Conservation (phyloP, 1,140 invertebrate genomes). For the Galleria mellonella region DNA sequence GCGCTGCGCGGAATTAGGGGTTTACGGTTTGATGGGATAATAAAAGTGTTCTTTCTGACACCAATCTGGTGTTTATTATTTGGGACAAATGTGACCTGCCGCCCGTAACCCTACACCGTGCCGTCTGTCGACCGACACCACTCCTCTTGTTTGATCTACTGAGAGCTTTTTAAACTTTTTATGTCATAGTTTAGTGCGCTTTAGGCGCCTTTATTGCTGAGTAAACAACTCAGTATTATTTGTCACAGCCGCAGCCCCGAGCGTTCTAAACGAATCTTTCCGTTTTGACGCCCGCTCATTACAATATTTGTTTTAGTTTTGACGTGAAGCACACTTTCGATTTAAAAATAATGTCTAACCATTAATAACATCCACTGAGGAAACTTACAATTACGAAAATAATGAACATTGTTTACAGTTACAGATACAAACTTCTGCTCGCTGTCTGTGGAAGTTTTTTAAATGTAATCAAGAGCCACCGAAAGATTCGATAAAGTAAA, state of each 20-base stretch:
- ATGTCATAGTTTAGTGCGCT: slow-evolving; percentile 68
- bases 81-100: slow-evolving; percentile 62
- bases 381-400: too few relatives aligned
- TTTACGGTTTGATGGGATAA: slow-evolving; percentile 64
- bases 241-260: slow-evolving; percentile 31
- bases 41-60: slow-evolving; percentile 70
- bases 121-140: slow-evolving; percentile 58
- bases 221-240: slow-evolving; percentile 61
- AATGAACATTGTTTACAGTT: too few relatives aligned
- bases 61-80: slow-evolving; percentile 72
- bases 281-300: slow-evolving; percentile 19
- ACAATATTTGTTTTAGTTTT: slow-evolving; percentile 21
- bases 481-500: slow-evolving; percentile 42
- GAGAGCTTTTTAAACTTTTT: slow-evolving; percentile 73
- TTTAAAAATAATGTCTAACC: too few relatives aligned
- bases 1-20: slow-evolving; percentile 26
- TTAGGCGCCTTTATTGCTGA: slow-evolving; percentile 66
- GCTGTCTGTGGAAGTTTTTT: slow-evolving; percentile 13
- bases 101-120: slow-evolving; percentile 50
- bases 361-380: too few relatives aligned
- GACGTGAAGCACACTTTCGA: slow-evolving; percentile 5
- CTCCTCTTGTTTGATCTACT: slow-evolving; percentile 71
- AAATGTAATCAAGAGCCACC: slow-evolving; percentile 31
- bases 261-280: slow-evolving; percentile 33
- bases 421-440: too few relatives aligned